Evolutionary conservation across 2,888 invertebrate species (phyloP).

Genomic region (Luperina testacea): DNA sequence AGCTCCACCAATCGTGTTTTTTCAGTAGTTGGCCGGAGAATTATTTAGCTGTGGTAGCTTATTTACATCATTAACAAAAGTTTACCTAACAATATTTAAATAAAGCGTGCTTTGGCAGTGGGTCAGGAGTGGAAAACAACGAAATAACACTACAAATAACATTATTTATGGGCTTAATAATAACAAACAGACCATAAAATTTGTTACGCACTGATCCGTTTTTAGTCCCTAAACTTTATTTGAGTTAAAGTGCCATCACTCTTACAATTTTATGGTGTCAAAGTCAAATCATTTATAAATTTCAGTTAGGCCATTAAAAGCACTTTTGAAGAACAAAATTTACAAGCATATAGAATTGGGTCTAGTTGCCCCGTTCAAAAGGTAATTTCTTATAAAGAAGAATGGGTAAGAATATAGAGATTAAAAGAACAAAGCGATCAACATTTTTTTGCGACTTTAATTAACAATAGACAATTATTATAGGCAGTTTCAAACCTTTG

Average conservation of each 20-base stretch:
- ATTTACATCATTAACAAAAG: constrained; percentile 51
- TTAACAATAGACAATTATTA: background rate
- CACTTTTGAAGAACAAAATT: background rate
- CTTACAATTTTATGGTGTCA: background rate
- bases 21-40: background rate
- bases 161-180: constrained; percentile 22
- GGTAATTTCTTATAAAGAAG: background rate
- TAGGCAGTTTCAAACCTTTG: background rate
- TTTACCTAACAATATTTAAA: constrained; percentile 36
- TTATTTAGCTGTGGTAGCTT: constrained; percentile 6
- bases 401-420: no score
- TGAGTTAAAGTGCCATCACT: background rate
- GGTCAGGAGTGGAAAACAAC: constrained; percentile 9
- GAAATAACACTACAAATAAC: constrained; percentile 24
- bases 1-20: constrained; percentile 18
- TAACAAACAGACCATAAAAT: constrained; percentile 36
- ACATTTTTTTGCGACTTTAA: no score
- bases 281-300: background rate
- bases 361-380: background rate
- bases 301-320: background rate
- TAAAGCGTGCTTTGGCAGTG: constrained; percentile 55
- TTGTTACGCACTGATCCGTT: background rate
- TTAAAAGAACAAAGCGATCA: no score
- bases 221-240: background rate
- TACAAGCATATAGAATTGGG: background rate